Evolutionary conservation across 2,113 vertebrate genomes (phyloP), one percentile per base, ranked within the genome.

Genomic region (Leptobrachium leishanense): DNA sequence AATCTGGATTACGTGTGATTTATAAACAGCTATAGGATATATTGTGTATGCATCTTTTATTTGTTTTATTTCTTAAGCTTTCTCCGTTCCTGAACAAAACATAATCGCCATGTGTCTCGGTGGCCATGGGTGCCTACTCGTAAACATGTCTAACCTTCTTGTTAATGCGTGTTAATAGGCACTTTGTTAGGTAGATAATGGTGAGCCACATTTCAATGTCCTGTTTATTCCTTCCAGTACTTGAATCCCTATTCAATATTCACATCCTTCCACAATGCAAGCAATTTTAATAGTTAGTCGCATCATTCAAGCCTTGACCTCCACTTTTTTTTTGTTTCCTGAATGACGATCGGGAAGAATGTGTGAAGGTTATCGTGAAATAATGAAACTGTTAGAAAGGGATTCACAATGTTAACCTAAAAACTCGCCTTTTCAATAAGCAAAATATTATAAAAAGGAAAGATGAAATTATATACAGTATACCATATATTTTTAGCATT

Each of bases 351-450:
- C 4, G 5, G 15, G 54, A 59, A 77, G 53, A 77, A 69, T 77
- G 54, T 15, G 10, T 70, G 75, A 77, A 77, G 75, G 75, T 53
- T 77, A 50, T 8, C 11, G 4, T 43, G 31, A n/a, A 15, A 15
- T 9, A 40, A 42, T 59, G 50, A 59, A 44, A 44, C 44, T 43
- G n/a, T 59, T 15, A 44, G 66, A 50, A 68, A 13, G 13, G 13
- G 55, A 2, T 59, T 41, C 44, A 62, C 31, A 44, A 31, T 63
- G 43, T 44, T 20, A 11, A 68, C 75, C 66, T 76, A 75, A 64
- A 68, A 5, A 1, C 8, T 50, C 8, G 46, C 8, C 46, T 50
- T 50, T 50, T 5, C 8, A 50, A 5, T 8, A 50, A 50, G 8
- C 46, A 50, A 50, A 50, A 50, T 8, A 50, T 8, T 31, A 31